phyloP scores from a whole-genome alignment of 1,140 invertebrate genomes.

The Araneus ventricosus region DNA sequence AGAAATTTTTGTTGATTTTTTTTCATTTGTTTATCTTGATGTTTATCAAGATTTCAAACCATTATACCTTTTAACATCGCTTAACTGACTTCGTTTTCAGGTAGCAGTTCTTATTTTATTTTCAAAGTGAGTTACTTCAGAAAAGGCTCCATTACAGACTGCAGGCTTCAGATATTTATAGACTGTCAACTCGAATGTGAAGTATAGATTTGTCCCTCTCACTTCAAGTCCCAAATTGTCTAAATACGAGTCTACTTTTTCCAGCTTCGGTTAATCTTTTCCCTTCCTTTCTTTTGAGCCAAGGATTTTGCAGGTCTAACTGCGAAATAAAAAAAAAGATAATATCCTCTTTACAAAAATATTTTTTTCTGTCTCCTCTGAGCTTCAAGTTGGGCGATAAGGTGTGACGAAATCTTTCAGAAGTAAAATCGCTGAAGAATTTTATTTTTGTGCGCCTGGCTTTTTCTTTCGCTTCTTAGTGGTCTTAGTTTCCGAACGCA shows the following conservation, averaged over 20 bases:
- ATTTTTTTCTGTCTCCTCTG: slow-evolving; percentile 1
- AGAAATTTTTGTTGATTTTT: background rate
- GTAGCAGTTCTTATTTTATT: background rate
- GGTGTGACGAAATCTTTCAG: slow-evolving; percentile 73
- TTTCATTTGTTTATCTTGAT: background rate
- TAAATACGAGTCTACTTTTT: slow-evolving; percentile 45
- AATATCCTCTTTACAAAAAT: slow-evolving; percentile 36
- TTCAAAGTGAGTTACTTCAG: slow-evolving; percentile 4
- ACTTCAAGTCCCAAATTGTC: slow-evolving; percentile 55
- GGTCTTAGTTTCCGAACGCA: slow-evolving; percentile 38
- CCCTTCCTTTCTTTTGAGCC: background rate
- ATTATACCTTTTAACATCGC: background rate
- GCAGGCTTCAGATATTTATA: slow-evolving; percentile 59
- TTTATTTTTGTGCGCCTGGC: slow-evolving; percentile 1
- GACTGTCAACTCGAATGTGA: slow-evolving; percentile 42
- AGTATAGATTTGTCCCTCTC: slow-evolving; percentile 52
- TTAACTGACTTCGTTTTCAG: background rate
- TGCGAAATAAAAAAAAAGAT: slow-evolving; percentile 32
- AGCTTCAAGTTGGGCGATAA: slow-evolving; percentile 57
- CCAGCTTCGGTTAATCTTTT: slow-evolving; percentile 30
- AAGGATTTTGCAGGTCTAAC: slow-evolving; percentile 27
- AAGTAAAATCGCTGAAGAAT: slow-evolving; percentile 53
- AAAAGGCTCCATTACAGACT: slow-evolving; percentile 22
- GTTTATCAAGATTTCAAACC: too few species aligned
- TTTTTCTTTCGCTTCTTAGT: slow-evolving; percentile 45